A percentile compares a stretch with the other conserved stretches of the same genome.
These are phyloP conservation scores for Zeugodacus cucurbitae DNA, from an alignment of 1,140 invertebrate species.

Conservation along the genomic window DNA sequence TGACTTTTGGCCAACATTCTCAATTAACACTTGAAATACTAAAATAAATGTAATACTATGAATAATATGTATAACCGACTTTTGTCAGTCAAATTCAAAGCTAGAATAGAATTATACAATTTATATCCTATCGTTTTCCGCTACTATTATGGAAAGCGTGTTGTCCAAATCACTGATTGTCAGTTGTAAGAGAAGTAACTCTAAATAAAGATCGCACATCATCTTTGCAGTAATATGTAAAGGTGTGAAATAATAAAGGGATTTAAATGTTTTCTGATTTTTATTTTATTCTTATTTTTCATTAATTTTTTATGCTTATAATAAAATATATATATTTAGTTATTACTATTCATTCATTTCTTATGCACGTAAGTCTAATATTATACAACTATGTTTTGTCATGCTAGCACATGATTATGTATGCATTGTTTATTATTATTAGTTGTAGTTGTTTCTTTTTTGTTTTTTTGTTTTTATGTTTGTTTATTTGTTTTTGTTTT, in stretches of 20 bases:
- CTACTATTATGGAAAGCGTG: too few species aligned
- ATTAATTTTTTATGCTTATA: slow-evolving; percentile 29
- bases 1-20: too few species aligned
- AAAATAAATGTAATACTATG: too few species aligned
- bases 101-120: too few species aligned
- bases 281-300: slow-evolving; percentile 31
- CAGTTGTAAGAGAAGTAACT: too few species aligned
- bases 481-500: background rate
- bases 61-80: too few species aligned
- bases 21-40: too few species aligned
- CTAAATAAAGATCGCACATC: too few species aligned
- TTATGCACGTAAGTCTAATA: slow-evolving; percentile 24
- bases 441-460: background rate
- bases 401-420: slow-evolving; percentile 24
- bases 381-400: slow-evolving; percentile 32
- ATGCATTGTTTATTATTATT: background rate
- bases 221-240: background rate
- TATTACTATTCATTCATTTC: slow-evolving; percentile 36
- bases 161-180: too few species aligned
- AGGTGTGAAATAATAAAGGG: background rate
- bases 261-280: background rate
- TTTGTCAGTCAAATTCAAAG: too few species aligned
- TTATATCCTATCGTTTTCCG: too few species aligned
- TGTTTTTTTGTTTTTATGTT: background rate
- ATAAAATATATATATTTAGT: slow-evolving; percentile 33